Conservation (phyloP, 2,888 invertebrate genomes). For the Conus canariensis region DNA sequence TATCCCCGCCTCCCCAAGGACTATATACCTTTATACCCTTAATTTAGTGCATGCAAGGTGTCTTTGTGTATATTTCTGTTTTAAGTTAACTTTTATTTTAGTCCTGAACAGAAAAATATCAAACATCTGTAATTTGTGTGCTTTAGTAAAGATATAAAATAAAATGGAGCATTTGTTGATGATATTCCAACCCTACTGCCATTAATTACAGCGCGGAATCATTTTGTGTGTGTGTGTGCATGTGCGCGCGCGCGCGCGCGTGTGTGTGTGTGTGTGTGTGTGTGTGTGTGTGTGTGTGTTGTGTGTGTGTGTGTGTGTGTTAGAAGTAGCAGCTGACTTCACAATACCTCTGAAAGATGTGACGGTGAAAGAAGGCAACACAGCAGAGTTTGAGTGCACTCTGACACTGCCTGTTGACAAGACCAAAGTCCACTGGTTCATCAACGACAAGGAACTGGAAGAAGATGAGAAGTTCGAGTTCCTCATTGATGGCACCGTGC, state of each 20-base stretch:
- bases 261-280: neutral
- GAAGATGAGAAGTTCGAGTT: constrained; percentile 85
- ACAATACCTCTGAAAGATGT: constrained; percentile 54
- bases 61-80: no score
- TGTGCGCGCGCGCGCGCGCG: no score
- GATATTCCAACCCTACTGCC: neutral
- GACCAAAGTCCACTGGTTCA: constrained; percentile 93
- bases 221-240: neutral
- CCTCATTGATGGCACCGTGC: constrained; percentile 79
- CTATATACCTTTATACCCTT: no score
- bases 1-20: no score
- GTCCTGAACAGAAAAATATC: no score
- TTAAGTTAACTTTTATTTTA: no score
- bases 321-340: constrained; percentile 57
- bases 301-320: neutral
- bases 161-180: no score
- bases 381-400: constrained; percentile 92
- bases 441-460: constrained; percentile 88
- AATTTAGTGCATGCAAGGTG: no score
- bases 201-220: neutral
- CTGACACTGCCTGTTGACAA: constrained; percentile 97
- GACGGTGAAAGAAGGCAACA: constrained; percentile 56
- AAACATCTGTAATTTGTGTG: no score
- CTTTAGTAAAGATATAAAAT: no score
- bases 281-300: neutral